Base-by-base conservation (phyloP, 2,888 invertebrate species). In the Omphaloscelis lunosa region DNA sequence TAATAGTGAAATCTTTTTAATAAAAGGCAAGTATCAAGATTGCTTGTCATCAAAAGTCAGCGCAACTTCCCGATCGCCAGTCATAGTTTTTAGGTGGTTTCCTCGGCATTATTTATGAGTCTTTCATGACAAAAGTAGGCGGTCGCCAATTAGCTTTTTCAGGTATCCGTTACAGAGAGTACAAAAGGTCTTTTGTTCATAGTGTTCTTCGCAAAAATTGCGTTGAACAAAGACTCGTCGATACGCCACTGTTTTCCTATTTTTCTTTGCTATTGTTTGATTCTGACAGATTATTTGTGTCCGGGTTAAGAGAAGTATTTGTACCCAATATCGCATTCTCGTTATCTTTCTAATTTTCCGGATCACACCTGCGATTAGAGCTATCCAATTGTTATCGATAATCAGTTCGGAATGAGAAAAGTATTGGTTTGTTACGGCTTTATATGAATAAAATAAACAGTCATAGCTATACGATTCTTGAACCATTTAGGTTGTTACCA, bases 211-310 rank as follows among this genome's bases (percentile, higher is more conserved):
- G 90, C 88, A 90, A 94, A 93, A 94, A 95, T 94, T 92, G 92
- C 90, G 78, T 82, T 84, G 89, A 92, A 94, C 94, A 94, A 94
- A 84, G 90, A 91, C 89, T 90, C 83, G 92, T 91, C 93, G 90
- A 94, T 93, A 93, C 90, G 92, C 90, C 91, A 90, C 88, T 92
- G 90, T 92, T 92, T 91, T 91, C 92, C 93, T 93, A 94, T 95
- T 95, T 94, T 92, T 93, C 93, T 93, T 86, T 88, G 83, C 89
- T 88, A 93, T 95, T 95, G 94, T 94, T 92, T 86, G 88, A 63
- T 82, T 58, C 86, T 91, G 91, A 91, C 91, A 88, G 89, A 88
- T 88, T 92, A 92, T 93, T 93, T 93, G 89, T 91, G 82, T 88
- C 73, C 85, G 86, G 87, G 88, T 88, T 90, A 89, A 90, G 89